Percentiles rank a stretch among this genome's conserved stretches.
These are phyloP conservation scores for Heteronetta atricapilla DNA, from an alignment of 2,113 vertebrate genomes.

Conservation along the genomic window DNA sequence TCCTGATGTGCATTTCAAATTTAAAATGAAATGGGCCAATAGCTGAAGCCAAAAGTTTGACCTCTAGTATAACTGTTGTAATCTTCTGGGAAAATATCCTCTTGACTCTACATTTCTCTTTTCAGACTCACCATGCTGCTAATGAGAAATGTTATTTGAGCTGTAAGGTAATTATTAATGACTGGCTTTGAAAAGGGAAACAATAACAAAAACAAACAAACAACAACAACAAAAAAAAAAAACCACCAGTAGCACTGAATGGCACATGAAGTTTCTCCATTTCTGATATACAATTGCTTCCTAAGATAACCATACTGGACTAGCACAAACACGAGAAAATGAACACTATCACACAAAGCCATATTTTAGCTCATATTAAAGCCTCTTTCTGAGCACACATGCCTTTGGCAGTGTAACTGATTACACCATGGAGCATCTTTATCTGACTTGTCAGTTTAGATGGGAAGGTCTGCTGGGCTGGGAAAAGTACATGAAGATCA, in stretches of 20 bases:
- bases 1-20: conserved; percentile 40
- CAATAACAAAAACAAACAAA: background rate
- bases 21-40: conserved; percentile 23
- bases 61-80: conserved; percentile 50
- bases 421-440: background rate
- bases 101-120: conserved; percentile 57
- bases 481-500: background rate
- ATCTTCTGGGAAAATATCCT: conserved; percentile 69
- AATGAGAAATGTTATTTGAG: conserved; percentile 23
- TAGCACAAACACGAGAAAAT: background rate
- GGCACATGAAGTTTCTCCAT: background rate
- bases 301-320: conserved; percentile 28
- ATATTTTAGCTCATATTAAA: background rate
- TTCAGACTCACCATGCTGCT: conserved; percentile 42
- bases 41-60: conserved; percentile 62
- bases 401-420: background rate
- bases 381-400: background rate
- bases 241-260: conserved; percentile 30
- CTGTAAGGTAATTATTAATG: conserved; percentile 42
- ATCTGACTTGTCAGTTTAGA: conserved; percentile 15
- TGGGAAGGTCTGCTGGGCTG: background rate
- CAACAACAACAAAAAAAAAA: background rate
- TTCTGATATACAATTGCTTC: background rate
- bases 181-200: background rate
- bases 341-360: background rate